These are phyloP conservation scores for Andrena fulva DNA, from an alignment of 2,888 invertebrate species.

Conservation along the genomic window DNA sequence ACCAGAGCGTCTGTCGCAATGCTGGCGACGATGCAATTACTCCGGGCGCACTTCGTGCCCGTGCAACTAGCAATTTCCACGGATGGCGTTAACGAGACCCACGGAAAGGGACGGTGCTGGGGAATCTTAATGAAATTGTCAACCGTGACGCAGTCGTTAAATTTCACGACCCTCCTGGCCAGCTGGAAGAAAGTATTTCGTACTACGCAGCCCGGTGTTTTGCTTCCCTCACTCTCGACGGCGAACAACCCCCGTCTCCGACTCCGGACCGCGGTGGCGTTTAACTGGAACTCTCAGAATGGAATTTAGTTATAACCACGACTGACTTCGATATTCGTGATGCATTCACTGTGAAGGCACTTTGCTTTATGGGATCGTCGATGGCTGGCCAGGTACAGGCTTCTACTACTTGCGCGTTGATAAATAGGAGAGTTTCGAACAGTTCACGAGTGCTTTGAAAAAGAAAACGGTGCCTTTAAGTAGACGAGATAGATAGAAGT, in stretches of 20 bases:
- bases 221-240: neutral
- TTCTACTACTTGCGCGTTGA: no score
- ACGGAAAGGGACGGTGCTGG: slow-evolving; percentile 10
- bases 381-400: no score
- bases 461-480: no score
- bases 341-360: no score
- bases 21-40: slow-evolving; percentile 64
- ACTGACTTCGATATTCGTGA: no score
- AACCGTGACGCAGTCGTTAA: slow-evolving; percentile 12
- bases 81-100: slow-evolving; percentile 54
- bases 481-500: no score
- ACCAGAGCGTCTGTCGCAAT: slow-evolving; percentile 59
- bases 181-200: slow-evolving; percentile 1
- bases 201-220: neutral
- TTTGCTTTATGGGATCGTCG: no score
- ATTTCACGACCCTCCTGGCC: slow-evolving; percentile 19
- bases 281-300: no score
- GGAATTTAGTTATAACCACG: no score
- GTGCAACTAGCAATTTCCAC: slow-evolving; percentile 61
- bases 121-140: slow-evolving; percentile 62
- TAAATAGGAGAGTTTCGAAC: no score
- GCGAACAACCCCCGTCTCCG: neutral
- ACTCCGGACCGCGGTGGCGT: neutral
- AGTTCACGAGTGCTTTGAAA: no score
- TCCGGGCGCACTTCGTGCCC: slow-evolving; percentile 37